Conservation (phyloP, 2,113 vertebrate species). For the Phaethon lepturus region DNA sequence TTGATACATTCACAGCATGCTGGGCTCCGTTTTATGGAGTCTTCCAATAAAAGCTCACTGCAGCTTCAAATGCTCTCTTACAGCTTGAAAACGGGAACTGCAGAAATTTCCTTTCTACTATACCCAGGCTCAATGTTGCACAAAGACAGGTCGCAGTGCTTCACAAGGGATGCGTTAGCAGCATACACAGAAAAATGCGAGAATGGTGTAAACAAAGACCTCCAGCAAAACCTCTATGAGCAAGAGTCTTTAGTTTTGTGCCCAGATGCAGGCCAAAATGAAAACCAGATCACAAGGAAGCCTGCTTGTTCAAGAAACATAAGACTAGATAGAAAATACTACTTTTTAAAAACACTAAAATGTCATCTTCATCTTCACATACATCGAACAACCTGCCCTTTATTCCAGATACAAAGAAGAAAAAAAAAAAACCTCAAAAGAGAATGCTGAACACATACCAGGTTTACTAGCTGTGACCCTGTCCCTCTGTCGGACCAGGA, state of each 20-base stretch:
- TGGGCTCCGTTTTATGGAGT: constrained; percentile 50
- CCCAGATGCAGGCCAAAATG: background rate
- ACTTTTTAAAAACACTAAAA: no score
- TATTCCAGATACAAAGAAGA: background rate
- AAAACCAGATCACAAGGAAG: background rate
- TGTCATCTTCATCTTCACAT: background rate
- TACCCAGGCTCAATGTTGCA: background rate
- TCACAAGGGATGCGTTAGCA: background rate
- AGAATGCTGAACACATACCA: no score
- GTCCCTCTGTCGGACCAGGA: background rate
- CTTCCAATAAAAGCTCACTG: constrained; percentile 57
- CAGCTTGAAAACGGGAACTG: background rate
- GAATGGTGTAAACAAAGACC: background rate
- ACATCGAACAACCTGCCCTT: background rate
- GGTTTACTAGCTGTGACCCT: background rate
- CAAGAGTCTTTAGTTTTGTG: background rate
- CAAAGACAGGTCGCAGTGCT: background rate
- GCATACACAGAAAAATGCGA: fast-evolving
- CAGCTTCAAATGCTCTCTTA: background rate
- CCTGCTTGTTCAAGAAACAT: background rate
- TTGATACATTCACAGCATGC: constrained; percentile 30
- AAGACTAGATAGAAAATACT: background rate
- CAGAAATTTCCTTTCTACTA: background rate
- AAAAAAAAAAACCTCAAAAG: no score
- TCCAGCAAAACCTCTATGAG: background rate